Percentiles rank a stretch among this genome's conserved stretches.
These are phyloP conservation scores for Leptonema lineaticorne DNA, from an alignment of 1,140 invertebrate genomes.

Conservation along the genomic window DNA sequence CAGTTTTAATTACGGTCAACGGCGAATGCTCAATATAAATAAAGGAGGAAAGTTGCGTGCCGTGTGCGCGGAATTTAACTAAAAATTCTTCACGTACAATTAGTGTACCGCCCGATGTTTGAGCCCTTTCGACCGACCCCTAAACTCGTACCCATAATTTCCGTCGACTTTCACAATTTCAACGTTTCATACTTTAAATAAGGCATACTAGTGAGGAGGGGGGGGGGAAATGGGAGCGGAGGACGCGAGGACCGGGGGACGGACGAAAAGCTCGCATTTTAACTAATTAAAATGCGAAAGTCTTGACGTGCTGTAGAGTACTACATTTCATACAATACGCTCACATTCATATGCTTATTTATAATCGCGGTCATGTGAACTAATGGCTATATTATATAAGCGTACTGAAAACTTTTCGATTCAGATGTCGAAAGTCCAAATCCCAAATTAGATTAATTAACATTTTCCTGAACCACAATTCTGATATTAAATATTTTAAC, in stretches of 20 bases:
- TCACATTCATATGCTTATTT: background rate
- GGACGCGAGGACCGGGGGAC: no score
- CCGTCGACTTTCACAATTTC: background rate
- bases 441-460: no score
- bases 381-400: no score
- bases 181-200: constrained; percentile 6
- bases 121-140: background rate
- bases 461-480: no score
- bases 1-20: constrained; percentile 15
- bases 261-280: constrained; percentile 11
- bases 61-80: constrained; percentile 8
- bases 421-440: no score
- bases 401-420: no score
- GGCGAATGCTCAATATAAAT: background rate
- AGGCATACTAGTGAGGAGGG: background rate
- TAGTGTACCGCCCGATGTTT: background rate
- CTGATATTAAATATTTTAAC: no score
- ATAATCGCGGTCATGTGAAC: no score
- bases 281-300: constrained; percentile 12
- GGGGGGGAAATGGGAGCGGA: no score
- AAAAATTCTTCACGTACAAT: constrained; percentile 8
- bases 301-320: constrained; percentile 2
- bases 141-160: background rate
- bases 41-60: constrained; percentile 8
- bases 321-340: constrained; percentile 1